Percentiles rank a stretch among this genome's conserved stretches.
Conservation (phyloP, 53 echinoderm and acorn worm species). For the Actinopyga echinites region DNA sequence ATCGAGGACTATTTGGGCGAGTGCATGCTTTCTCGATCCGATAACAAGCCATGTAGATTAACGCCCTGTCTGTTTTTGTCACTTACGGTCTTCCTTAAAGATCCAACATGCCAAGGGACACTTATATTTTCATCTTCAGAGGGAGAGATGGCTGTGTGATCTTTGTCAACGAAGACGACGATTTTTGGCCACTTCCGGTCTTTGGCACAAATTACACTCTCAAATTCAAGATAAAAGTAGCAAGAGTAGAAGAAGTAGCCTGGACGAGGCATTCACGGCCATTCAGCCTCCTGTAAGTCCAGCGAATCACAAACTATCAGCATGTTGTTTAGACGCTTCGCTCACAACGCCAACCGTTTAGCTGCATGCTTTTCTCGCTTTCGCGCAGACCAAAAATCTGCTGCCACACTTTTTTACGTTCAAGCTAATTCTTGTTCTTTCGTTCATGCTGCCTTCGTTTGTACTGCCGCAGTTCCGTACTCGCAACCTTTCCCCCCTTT, state of each 20-base stretch:
- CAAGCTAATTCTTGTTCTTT: too few relatives aligned
- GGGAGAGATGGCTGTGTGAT: conserved; percentile 80
- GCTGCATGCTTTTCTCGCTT: neutral
- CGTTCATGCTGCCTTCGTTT: too few relatives aligned
- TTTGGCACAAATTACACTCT: conserved; percentile 86
- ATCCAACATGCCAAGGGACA: too few relatives aligned
- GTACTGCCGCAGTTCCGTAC: too few relatives aligned
- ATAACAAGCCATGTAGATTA: too few relatives aligned
- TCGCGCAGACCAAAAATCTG: neutral
- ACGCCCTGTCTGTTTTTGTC: too few relatives aligned
- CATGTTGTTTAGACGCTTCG: neutral
- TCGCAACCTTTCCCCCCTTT: too few relatives aligned
- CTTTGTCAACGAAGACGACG: conserved; percentile 88
- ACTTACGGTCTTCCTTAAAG: too few relatives aligned
- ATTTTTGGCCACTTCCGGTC: conserved; percentile 82
- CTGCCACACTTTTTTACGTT: neutral
- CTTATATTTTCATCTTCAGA: conserved; percentile 38
- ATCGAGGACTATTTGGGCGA: too few relatives aligned
- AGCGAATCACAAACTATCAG: neutral
- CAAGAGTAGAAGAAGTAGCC: conserved; percentile 80
- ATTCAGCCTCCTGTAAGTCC: conserved; percentile 37
- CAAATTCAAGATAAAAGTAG: conserved; percentile 42
- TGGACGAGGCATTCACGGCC: conserved; percentile 78
- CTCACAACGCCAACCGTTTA: neutral
- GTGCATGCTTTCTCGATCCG: too few relatives aligned